Conservation (phyloP, 2,113 vertebrate species). For the Mus pahari region DNA sequence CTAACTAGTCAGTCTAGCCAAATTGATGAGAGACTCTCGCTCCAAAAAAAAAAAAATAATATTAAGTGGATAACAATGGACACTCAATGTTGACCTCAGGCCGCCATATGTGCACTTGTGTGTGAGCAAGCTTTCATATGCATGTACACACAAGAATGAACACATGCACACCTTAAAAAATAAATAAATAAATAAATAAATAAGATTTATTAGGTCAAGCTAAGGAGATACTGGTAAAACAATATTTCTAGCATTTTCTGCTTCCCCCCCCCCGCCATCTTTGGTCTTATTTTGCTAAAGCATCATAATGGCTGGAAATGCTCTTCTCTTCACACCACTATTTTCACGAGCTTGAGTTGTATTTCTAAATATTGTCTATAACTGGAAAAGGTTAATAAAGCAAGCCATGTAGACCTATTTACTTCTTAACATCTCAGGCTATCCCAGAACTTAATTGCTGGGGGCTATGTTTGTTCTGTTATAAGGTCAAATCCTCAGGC, state of each 20-base stretch:
- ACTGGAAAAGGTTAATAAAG: constrained; percentile 47
- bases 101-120: no score
- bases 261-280: background rate
- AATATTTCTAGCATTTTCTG: constrained; percentile 42
- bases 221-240: background rate
- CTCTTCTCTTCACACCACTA: background rate
- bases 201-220: background rate
- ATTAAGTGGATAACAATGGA: no score
- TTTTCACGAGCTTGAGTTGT: background rate
- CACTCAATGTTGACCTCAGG: background rate
- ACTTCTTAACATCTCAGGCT: background rate
- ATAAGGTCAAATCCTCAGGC: background rate
- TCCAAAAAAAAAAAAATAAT: no score
- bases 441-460: background rate
- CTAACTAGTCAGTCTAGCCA: no score
- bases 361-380: background rate
- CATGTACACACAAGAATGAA: background rate
- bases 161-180: no score
- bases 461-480: background rate
- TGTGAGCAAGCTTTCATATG: background rate
- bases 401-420: background rate
- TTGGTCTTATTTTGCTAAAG: background rate
- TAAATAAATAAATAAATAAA: background rate
- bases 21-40: background rate
- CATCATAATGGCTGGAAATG: background rate